Conservation (phyloP, 2,888 invertebrate species). For the Andrena trimmerana region DNA sequence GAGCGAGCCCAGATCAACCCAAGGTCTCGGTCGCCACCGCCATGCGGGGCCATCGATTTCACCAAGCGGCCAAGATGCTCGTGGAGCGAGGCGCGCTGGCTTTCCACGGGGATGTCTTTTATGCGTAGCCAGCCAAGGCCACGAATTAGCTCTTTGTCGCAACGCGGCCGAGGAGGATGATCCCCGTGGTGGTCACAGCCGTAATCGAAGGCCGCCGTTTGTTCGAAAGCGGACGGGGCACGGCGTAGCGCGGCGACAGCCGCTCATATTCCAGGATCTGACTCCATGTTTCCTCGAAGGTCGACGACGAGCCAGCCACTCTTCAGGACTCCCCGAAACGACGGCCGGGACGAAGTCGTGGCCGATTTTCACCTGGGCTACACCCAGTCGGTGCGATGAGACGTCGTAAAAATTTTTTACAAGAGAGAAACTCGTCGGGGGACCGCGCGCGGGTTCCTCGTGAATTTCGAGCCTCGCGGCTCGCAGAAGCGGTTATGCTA, state of each 20-base stretch:
- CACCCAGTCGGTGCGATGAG: background rate
- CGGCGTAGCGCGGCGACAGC: constrained; percentile 27
- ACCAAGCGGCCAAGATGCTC: constrained; percentile 14
- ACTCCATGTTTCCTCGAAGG: constrained; percentile 49
- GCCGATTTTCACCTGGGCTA: constrained; percentile 13
- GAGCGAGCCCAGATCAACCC: background rate
- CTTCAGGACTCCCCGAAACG: constrained; percentile 28
- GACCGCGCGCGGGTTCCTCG: background rate
- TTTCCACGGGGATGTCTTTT: constrained; percentile 21
- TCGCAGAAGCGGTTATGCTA: constrained; percentile 67
- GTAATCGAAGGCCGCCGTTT: constrained; percentile 60
- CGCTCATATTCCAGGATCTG: constrained; percentile 43
- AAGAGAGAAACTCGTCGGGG: constrained; percentile 14
- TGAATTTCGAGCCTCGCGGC: constrained; percentile 33
- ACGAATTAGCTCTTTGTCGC: constrained; percentile 51
- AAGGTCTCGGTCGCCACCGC: constrained; percentile 48
- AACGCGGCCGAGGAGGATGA: constrained; percentile 33
- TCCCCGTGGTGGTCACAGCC: constrained; percentile 37
- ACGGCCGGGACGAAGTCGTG: background rate
- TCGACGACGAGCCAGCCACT: constrained; percentile 18
- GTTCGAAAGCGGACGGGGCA: constrained; percentile 50
- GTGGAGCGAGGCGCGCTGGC: background rate
- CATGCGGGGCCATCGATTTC: background rate
- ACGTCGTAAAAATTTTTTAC: constrained; percentile 16
- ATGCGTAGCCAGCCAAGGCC: constrained; percentile 17